Conservation (phyloP, 2,797 vertebrate species). For the Sylvilagus floridanus region DNA sequence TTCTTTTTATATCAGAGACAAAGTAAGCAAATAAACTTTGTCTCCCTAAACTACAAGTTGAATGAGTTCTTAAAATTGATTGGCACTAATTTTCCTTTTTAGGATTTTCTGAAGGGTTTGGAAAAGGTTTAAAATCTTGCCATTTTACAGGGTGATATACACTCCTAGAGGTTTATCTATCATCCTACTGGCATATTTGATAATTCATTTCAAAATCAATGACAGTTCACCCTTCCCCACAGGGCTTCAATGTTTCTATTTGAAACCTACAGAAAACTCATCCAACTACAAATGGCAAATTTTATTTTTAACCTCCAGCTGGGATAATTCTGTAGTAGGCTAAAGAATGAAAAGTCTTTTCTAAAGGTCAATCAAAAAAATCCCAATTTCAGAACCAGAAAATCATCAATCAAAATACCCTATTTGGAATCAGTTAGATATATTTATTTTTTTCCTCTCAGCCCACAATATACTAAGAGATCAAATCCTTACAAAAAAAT, state of each 20-base stretch:
- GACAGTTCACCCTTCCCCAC: background rate
- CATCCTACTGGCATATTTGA: conserved; percentile 38
- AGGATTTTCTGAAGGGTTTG: background rate
- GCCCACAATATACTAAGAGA: conserved; percentile 56
- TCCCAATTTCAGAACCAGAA: background rate
- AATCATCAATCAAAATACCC: background rate
- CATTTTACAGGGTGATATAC: background rate
- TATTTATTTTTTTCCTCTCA: background rate
- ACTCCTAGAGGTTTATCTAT: conserved; percentile 46
- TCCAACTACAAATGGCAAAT: conserved; percentile 72
- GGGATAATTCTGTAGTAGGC: conserved; percentile 30
- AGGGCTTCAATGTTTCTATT: conserved; percentile 42
- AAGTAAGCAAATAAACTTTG: conserved; percentile 50
- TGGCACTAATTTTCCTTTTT: background rate
- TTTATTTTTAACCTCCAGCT: conserved; percentile 68
- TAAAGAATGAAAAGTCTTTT: conserved; percentile 36
- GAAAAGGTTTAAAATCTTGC: conserved; percentile 50
- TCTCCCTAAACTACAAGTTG: background rate
- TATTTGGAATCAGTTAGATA: background rate
- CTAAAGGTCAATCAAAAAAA: background rate
- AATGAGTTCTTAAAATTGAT: background rate
- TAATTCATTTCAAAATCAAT: conserved; percentile 78
- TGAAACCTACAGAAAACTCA: conserved; percentile 50
- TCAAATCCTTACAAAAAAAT: conserved; percentile 41
- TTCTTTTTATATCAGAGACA: background rate